Base-by-base conservation (phyloP, 2,888 invertebrate genomes). In the Spilosoma lubricipeda region DNA sequence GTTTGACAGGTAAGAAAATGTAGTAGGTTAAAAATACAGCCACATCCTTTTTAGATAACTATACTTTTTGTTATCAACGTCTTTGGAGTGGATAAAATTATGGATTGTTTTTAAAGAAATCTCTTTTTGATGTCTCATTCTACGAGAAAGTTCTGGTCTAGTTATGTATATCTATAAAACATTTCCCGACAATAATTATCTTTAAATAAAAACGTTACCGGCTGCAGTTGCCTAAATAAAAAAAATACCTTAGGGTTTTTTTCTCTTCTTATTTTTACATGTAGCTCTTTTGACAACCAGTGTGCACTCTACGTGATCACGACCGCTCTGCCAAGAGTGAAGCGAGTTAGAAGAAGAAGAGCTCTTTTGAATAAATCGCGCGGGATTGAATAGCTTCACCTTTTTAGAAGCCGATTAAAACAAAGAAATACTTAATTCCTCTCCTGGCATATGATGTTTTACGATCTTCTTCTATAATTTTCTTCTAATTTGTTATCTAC, bases 41-140 rank as follows among this genome's bases (percentile, higher is more conserved):
- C 66, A 71, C 72, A 73, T 76, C 67, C 64, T 73, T 79, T 65
- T 52, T 52, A 72, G 68, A 69, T 33, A 74, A 77, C 73, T 76
- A 66, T 13, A 36, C n/a, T n/a, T 36, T 52, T 27, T 20, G n/a
- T 48, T n/a, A 67, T 56, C 56, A 23, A 72, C 20, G 66, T 56
- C 33, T 15, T n/a, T 56, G 52, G 52, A 9, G 23, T 52, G 20
- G 23, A n/a, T 27, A 30, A 59, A 27, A 13, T 27, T 15, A 30
- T 27, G 59, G 59, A 23, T 52, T 48, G 20, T 48, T 20, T 23
- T 5, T 7, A 20, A 52, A 52, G 2, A 52, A 7, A 52, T 1
- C 23, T 23, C 48, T 18, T 18, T 18, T 20, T 48, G 11, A 39
- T 11, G 39, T 39, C 39, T 39, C 1, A 39, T 39, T 9, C 23